Percentiles rank a stretch among this genome's conserved stretches.
These are phyloP conservation scores for Portevinia maculata DNA, from an alignment of 2,888 invertebrate genomes.

Conservation along the genomic window DNA sequence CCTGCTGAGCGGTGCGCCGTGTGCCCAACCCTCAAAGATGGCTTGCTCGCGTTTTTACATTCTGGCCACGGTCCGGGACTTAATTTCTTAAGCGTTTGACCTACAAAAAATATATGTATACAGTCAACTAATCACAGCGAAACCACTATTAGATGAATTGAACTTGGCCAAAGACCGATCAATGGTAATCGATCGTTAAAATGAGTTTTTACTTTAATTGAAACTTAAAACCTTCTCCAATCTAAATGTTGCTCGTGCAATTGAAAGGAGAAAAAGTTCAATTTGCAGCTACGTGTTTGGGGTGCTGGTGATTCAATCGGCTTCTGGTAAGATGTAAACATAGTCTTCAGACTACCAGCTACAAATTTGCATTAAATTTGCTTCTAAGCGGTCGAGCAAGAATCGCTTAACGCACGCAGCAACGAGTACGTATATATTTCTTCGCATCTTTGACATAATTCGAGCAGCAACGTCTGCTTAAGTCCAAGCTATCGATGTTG, in stretches of 20 bases:
- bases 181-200: constrained; percentile 61
- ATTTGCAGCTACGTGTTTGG: not conserved
- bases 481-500: constrained; percentile 29
- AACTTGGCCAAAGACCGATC: constrained; percentile 49
- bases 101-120: constrained; percentile 41
- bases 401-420: constrained; percentile 28
- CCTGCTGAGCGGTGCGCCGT: constrained; percentile 8
- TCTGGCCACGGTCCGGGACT: constrained; percentile 26
- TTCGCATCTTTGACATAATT: constrained; percentile 28
- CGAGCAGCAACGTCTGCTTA: constrained; percentile 38
- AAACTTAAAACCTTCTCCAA: constrained; percentile 60
- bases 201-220: constrained; percentile 64
- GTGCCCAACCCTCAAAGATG: constrained; percentile 62
- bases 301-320: not conserved
- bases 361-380: constrained; percentile 52
- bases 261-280: not conserved
- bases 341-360: no score
- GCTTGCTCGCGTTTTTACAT: constrained; percentile 1
- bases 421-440: constrained; percentile 7
- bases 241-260: constrained; percentile 7
- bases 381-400: constrained; percentile 5
- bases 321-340: constrained; percentile 28
- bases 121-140: constrained; percentile 29
- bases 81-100: constrained; percentile 67
- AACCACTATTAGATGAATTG: constrained; percentile 49